Percentiles rank a stretch among this genome's conserved stretches.
phyloP scores from a whole-genome alignment of 2,797 vertebrate genomes.

The Tokudaia muenninki region DNA sequence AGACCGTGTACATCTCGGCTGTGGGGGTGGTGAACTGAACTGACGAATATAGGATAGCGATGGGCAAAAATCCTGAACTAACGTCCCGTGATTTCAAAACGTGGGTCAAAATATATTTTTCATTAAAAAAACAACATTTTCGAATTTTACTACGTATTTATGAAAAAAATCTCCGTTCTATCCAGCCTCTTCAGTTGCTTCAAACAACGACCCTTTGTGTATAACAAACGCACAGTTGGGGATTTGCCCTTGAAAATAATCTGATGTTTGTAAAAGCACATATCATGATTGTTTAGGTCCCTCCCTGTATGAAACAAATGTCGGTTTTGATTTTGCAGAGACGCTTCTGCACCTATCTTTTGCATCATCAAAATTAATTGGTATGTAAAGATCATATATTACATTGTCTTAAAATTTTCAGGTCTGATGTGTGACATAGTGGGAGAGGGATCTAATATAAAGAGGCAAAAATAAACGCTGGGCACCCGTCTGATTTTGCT shows the following conservation, averaged over 20 bases:
- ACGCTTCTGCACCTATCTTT: background rate
- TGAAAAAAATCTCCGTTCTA: background rate
- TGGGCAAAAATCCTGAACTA: background rate
- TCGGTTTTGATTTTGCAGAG: background rate
- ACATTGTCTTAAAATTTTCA: background rate
- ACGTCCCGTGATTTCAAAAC: background rate
- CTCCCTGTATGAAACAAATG: background rate
- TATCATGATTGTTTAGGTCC: background rate
- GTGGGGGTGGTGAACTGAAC: slow-evolving; percentile 46
- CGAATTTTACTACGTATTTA: background rate
- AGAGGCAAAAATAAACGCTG: background rate
- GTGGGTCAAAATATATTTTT: background rate
- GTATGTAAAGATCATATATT: background rate
- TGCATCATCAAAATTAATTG: background rate
- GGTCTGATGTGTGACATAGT: background rate
- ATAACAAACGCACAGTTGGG: background rate
- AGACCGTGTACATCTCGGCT: slow-evolving; percentile 80
- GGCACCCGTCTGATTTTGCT: background rate
- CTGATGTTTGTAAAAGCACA: background rate
- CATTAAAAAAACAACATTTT: slow-evolving; percentile 26
- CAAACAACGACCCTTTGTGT: slow-evolving; percentile 27
- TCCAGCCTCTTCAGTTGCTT: background rate
- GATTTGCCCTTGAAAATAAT: slow-evolving; percentile 27
- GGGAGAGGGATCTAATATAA: background rate
- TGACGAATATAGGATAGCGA: background rate